Percentiles rank a stretch among this genome's conserved stretches.
phyloP scores from a whole-genome alignment of 1,140 invertebrate species.

The Mizuhopecten yessoensis region DNA sequence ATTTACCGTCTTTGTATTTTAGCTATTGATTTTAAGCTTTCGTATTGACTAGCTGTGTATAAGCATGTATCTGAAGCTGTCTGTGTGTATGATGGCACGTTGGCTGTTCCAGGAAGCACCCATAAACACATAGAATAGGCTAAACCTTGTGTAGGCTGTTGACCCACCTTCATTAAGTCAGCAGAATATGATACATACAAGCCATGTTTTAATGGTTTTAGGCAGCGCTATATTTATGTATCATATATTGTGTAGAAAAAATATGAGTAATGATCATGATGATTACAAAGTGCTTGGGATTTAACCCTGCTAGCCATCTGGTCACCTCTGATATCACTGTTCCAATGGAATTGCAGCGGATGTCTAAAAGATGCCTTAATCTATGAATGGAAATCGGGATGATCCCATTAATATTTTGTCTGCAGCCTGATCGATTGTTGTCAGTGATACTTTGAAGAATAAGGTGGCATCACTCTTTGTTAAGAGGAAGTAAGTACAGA shows the following conservation, averaged over 20 bases:
- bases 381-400: neutral
- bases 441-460: neutral
- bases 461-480: neutral
- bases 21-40: constrained; percentile 6
- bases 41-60: neutral
- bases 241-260: neutral
- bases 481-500: neutral
- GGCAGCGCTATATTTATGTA: neutral
- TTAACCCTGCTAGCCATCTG: neutral
- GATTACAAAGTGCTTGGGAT: neutral
- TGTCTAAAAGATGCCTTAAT: constrained; percentile 3
- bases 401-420: constrained; percentile 20
- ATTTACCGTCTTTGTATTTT: constrained; percentile 13
- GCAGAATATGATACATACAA: neutral
- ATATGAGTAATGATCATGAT: neutral
- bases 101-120: neutral
- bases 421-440: neutral
- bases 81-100: neutral
- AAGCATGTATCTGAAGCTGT: neutral
- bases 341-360: neutral
- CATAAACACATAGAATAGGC: neutral
- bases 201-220: neutral
- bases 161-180: constrained; percentile 16
- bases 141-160: neutral
- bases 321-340: neutral